phyloP scores from a whole-genome alignment of 2,797 vertebrate species.

The Lepus townsendii region DNA sequence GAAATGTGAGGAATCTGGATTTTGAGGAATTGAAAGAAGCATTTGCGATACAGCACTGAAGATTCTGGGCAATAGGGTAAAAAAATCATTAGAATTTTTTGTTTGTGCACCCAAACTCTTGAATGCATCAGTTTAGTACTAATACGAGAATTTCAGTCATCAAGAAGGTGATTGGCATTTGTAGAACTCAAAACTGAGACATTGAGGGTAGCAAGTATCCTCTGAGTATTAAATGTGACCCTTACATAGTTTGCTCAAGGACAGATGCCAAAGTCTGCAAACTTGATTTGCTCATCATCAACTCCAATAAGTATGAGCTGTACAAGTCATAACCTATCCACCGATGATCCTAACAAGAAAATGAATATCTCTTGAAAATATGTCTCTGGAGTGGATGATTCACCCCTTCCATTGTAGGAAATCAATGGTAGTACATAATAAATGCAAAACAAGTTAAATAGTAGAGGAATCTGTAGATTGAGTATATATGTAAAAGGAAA shows the following conservation, averaged over 20 bases:
- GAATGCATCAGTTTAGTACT: background rate
- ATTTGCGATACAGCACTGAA: background rate
- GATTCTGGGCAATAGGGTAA: background rate
- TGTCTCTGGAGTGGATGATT: conserved; percentile 10
- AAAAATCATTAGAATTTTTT: background rate
- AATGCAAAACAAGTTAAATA: conserved; percentile 1
- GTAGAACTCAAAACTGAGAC: background rate
- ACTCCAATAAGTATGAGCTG: background rate
- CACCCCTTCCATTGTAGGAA: background rate
- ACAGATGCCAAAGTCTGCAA: background rate
- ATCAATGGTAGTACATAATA: background rate
- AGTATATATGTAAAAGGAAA: background rate
- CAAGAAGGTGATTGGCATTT: background rate
- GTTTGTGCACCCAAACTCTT: background rate
- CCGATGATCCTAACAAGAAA: background rate
- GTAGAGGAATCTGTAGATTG: background rate
- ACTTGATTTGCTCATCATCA: background rate
- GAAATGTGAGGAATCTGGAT: background rate
- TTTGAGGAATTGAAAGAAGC: conserved; percentile 18
- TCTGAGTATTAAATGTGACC: conserved; percentile 27
- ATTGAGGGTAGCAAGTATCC: background rate
- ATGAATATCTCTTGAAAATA: background rate
- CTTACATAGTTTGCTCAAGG: background rate
- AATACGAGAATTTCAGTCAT: background rate
- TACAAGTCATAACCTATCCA: background rate